Conservation (phyloP, 2,113 vertebrate genomes). For the Tautogolabrus adspersus region DNA sequence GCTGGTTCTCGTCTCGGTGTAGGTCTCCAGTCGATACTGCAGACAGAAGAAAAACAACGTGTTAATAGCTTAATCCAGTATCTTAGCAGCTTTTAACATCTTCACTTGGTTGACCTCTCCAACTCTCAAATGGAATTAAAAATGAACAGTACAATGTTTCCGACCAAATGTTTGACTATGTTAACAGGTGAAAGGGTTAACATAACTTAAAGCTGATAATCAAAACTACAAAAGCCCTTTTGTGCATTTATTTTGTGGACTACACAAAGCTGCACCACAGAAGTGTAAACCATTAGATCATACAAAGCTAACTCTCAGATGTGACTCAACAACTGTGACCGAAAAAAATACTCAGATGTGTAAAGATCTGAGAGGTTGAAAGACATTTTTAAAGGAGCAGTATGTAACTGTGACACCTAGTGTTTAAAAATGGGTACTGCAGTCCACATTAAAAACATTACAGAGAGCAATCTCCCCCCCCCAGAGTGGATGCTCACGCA, state of each 20-base stretch:
- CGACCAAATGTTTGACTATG: no score
- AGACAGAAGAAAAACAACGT: constrained; percentile 7
- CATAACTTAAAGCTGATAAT: background rate
- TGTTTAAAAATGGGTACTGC: no score
- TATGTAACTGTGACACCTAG: no score
- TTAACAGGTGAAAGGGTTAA: no score
- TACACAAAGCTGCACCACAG: background rate
- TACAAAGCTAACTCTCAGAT: background rate
- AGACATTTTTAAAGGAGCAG: no score
- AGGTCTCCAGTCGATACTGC: constrained; percentile 89
- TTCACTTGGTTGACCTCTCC: background rate
- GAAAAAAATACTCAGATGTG: background rate
- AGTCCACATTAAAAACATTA: no score
- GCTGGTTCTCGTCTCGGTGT: constrained; percentile 86
- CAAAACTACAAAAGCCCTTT: background rate
- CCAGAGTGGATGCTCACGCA: no score
- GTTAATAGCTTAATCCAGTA: background rate
- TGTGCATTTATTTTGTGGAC: background rate
- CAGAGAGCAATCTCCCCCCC: no score
- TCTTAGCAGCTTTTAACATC: background rate
- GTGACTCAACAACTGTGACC: background rate
- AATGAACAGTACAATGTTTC: no score
- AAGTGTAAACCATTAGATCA: background rate
- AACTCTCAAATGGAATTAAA: no score
- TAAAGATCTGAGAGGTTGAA: background rate